Base-by-base conservation (phyloP, 2,888 invertebrate genomes). In the Auanema sp. region DNA sequence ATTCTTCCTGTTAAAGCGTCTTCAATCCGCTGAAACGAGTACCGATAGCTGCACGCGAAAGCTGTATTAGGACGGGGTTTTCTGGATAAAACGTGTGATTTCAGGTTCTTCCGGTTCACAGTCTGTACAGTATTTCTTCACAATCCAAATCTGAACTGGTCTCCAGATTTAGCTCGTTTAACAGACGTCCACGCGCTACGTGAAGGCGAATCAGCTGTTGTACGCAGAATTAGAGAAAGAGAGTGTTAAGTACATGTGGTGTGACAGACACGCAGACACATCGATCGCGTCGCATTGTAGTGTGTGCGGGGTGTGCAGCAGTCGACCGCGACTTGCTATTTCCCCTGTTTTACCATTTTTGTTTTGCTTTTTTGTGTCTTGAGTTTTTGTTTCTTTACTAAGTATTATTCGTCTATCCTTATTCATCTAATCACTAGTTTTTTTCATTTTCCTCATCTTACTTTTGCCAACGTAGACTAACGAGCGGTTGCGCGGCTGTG, bases 271-370 rank as follows among this genome's bases (percentile, higher is more conserved):
- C 60, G 60, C 60, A 60, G 60, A 60, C 18, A 55, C 60, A 54
- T 60, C 54, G 60, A 60, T 60, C 60, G 60, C 60, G 16, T 14
- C 49, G 60, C 60, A 60, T 60, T 60, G 60, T 60, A 25, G 59
- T 50, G 44, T 54, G 60, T 55, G 49, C 43, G 54, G 53, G 59
- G 24, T 44, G 56, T 25, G 60, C 60, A 55, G 55, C 60, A 60
- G 44, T 43, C 54, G 41, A 55, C 55, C 60, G 50, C 50, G 33
- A 44, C 33, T 55, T 43, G 44, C 41, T 41, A 6, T 21, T 47
- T 16, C 47, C 4, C 16, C 47, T 47, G 47, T 21, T 47, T 33
- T 33, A 33, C 33, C 33, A 33, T 33, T 33, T 33, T 33, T 33
- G 8, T 33, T 5, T 5, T 33, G 33, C 33, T 33, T 33, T 8